These are phyloP conservation scores for Leucoptera coffeella DNA, from an alignment of 2,888 invertebrate species.

Conservation along the genomic window DNA sequence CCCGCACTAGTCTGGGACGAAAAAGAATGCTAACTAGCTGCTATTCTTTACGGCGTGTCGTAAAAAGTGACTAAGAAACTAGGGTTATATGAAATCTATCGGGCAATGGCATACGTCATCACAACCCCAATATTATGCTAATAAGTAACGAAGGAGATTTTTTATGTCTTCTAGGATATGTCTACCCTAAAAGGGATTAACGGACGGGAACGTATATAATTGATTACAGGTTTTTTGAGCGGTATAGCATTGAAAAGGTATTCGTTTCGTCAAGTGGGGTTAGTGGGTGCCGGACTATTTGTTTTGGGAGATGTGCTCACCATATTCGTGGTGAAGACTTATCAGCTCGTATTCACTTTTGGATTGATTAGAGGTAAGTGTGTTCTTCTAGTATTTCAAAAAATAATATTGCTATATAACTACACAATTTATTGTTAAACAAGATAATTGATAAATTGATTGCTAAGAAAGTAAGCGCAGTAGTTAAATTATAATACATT, in stretches of 20 bases:
- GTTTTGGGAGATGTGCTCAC: constrained; percentile 56
- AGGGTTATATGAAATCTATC: too few relatives aligned
- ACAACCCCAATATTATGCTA: neutral
- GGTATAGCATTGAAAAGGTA: constrained; percentile 61
- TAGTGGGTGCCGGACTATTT: constrained; percentile 59
- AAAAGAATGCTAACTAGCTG: too few relatives aligned
- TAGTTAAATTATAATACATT: too few relatives aligned
- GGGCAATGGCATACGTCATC: too few relatives aligned
- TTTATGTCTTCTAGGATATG: neutral
- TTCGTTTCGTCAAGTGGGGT: constrained; percentile 60
- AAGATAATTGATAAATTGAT: too few relatives aligned
- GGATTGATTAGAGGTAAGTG: constrained; percentile 56
- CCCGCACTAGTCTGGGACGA: too few relatives aligned
- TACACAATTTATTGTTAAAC: too few relatives aligned
- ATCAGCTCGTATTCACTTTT: constrained; percentile 59
- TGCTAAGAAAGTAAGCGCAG: too few relatives aligned
- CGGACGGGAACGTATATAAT: neutral
- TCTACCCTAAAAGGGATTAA: neutral
- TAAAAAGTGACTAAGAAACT: too few relatives aligned
- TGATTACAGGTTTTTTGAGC: constrained; percentile 57
- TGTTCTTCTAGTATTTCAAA: neutral
- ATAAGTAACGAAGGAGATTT: neutral
- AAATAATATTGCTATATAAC: neutral
- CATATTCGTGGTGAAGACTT: constrained; percentile 57
- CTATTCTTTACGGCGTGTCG: too few relatives aligned